Percentiles rank a stretch among this genome's conserved stretches.
Conservation (phyloP, 2,888 invertebrate species). For the Polyommatus iphigenia region DNA sequence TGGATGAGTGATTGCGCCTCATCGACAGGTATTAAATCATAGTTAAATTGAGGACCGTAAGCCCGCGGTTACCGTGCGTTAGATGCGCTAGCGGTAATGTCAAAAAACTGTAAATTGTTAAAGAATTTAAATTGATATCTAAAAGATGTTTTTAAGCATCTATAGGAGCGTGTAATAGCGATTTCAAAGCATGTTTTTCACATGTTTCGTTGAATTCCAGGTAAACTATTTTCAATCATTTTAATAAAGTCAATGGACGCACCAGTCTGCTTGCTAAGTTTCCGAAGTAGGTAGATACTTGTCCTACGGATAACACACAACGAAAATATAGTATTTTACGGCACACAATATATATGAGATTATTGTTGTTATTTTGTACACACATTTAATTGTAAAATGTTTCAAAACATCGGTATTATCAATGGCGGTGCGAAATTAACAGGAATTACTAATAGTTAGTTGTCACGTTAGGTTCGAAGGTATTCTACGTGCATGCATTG, state of each 20-base stretch:
- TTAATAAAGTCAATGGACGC: too few relatives aligned
- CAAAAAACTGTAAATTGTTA: background rate
- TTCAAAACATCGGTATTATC: background rate
- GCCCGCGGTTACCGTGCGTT: background rate
- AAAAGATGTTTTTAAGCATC: background rate
- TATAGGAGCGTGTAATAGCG: too few relatives aligned
- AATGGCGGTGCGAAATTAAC: background rate
- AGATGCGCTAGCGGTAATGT: background rate
- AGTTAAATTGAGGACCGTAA: slow-evolving; percentile 12
- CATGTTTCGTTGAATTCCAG: too few relatives aligned
- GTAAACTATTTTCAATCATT: too few relatives aligned
- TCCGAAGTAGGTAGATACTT: too few relatives aligned
- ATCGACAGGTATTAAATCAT: slow-evolving; percentile 21
- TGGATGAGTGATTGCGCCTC: background rate
- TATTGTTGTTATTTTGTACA: background rate
- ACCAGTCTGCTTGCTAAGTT: too few relatives aligned
- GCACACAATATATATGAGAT: too few relatives aligned
- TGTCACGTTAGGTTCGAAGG: slow-evolving; percentile 9
- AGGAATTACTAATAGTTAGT: slow-evolving; percentile 7
- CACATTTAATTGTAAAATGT: background rate
- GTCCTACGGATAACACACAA: too few relatives aligned
- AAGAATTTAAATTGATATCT: background rate
- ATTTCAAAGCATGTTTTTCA: too few relatives aligned
- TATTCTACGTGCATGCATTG: slow-evolving; percentile 38
- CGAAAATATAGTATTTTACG: too few relatives aligned